Percentiles rank a stretch among this genome's conserved stretches.
Conservation (phyloP, 2,797 vertebrate genomes). For the Pelobates cultripes region DNA sequence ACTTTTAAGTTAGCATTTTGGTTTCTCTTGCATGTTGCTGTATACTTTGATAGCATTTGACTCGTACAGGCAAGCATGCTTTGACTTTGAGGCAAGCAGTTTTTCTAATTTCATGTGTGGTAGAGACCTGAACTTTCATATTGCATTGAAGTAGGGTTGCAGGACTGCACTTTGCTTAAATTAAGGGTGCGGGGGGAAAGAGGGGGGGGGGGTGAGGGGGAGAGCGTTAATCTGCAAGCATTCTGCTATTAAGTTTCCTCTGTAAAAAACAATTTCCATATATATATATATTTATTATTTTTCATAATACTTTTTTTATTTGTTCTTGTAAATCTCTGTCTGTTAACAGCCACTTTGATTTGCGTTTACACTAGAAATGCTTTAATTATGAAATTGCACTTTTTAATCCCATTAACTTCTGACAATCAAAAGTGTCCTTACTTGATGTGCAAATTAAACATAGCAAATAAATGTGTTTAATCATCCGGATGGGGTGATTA, state of each 20-base stretch:
- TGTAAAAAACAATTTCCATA: background rate
- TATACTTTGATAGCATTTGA: background rate
- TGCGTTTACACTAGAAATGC: background rate
- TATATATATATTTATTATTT: background rate
- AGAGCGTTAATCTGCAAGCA: background rate
- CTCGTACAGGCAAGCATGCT: background rate
- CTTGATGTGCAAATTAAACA: background rate
- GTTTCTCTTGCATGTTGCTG: slow-evolving; percentile 59
- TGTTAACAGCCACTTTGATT: background rate
- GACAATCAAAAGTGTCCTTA: background rate
- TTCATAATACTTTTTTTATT: no score
- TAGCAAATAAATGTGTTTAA: background rate
- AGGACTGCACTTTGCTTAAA: background rate
- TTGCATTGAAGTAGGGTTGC: background rate
- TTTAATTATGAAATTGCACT: background rate
- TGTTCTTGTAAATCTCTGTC: background rate
- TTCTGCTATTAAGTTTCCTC: background rate
- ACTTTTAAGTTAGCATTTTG: slow-evolving; percentile 61
- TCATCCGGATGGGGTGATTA: background rate
- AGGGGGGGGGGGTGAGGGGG: no score
- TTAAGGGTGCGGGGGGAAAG: background rate
- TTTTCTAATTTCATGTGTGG: background rate
- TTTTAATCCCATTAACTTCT: background rate
- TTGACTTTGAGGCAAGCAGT: background rate
- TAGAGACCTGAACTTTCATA: slow-evolving; percentile 12